These are phyloP conservation scores for Tenualosa ilisha DNA, from an alignment of 2,797 vertebrate genomes.

Conservation along the genomic window DNA sequence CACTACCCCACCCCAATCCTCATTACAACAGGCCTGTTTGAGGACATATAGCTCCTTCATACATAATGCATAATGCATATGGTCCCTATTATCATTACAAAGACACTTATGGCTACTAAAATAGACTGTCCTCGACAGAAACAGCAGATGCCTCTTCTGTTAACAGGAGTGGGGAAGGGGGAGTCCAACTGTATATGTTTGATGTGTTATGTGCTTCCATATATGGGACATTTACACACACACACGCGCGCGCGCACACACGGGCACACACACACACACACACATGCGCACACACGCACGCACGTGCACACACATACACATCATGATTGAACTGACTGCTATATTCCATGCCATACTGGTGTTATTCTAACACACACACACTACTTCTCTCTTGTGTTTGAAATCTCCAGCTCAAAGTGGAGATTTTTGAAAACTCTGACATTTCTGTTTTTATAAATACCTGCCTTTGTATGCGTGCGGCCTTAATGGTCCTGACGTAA, in stretches of 20 bases:
- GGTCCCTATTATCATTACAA: conserved; percentile 16
- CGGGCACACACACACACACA: not conserved
- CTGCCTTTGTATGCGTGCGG: no score
- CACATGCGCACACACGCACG: not conserved
- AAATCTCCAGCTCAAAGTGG: no score
- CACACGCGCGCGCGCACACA: not conserved
- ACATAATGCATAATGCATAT: conserved; percentile 7
- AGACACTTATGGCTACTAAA: not conserved
- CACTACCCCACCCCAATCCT: no score
- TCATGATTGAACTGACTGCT: no score
- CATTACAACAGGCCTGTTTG: not conserved
- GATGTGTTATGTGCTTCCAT: not conserved
- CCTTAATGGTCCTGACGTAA: not conserved
- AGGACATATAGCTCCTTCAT: not conserved
- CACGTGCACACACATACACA: not conserved
- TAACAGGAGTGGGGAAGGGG: not conserved
- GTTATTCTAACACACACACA: no score
- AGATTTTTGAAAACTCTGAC: no score
- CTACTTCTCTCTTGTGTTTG: no score
- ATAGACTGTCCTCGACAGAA: not conserved
- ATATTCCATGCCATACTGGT: no score
- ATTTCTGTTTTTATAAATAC: no score
- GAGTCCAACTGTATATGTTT: not conserved
- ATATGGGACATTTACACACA: not conserved
- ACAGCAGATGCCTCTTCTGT: not conserved